These are phyloP conservation scores for Pristionchus arcanus DNA, from an alignment of 2,888 invertebrate species.

Conservation along the genomic window DNA sequence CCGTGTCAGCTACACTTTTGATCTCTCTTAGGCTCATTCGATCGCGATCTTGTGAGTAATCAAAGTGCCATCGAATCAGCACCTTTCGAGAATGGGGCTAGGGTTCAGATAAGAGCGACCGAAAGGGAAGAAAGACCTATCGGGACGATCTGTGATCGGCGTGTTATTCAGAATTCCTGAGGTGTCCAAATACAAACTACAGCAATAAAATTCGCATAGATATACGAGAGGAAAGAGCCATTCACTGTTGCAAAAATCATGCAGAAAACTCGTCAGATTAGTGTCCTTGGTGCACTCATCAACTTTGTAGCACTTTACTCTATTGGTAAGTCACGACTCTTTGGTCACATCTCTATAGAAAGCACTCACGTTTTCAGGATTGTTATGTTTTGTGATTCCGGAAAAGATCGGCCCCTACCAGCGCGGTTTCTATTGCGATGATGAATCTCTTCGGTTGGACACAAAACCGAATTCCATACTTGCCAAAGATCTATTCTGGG, in stretches of 20 bases:
- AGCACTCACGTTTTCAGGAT: conserved; percentile 56
- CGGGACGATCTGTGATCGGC: not conserved
- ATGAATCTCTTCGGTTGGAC: conserved; percentile 63
- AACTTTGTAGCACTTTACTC: not conserved
- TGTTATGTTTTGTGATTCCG: conserved; percentile 59
- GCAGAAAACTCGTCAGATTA: not conserved
- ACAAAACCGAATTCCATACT: conserved; percentile 52
- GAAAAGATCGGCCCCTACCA: conserved; percentile 61
- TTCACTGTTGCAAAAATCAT: not conserved
- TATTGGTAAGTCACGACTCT: not conserved
- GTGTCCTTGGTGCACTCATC: not conserved
- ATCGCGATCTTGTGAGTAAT: not conserved
- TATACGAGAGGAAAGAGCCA: not conserved
- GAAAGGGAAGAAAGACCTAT: not conserved
- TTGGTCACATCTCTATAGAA: not conserved
- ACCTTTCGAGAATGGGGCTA: not conserved
- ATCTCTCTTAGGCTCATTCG: not conserved
- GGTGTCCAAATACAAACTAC: not conserved
- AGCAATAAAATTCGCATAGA: not conserved
- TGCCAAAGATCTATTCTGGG: not conserved
- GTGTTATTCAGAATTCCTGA: not conserved
- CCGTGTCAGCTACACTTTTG: conserved; percentile 10
- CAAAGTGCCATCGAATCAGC: not conserved
- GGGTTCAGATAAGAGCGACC: not conserved
- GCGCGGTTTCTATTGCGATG: conserved; percentile 70